Percentiles rank a stretch among this genome's conserved stretches.
phyloP scores from a whole-genome alignment of 1,140 invertebrate species.

The Muscidifurax raptorellus region DNA sequence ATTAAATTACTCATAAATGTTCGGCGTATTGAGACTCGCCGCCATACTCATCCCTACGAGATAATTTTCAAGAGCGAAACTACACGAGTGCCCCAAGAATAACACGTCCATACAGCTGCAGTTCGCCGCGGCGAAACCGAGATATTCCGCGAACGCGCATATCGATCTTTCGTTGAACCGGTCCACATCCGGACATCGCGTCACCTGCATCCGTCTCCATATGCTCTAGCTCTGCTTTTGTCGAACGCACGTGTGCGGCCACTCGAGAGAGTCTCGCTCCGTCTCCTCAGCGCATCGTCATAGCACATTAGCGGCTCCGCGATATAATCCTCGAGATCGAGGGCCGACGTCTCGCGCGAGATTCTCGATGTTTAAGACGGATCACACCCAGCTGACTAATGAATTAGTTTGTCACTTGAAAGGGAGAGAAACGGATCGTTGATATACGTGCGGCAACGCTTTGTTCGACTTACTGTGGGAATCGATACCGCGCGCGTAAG shows the following conservation, averaged over 20 bases:
- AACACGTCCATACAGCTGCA: not conserved
- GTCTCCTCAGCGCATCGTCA: not conserved
- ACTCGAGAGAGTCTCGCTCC: not conserved
- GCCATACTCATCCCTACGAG: no score
- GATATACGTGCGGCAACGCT: no score
- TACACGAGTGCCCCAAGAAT: not conserved
- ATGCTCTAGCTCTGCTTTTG: not conserved
- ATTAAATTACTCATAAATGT: not conserved
- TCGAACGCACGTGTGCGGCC: not conserved
- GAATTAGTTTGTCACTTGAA: not conserved
- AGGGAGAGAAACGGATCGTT: no score
- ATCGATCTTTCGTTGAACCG: constrained; percentile 8
- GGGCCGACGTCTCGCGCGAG: not conserved
- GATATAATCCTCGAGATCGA: constrained; percentile 21
- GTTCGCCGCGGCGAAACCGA: not conserved
- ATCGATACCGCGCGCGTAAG: no score
- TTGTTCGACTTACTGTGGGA: no score
- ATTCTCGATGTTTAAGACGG: not conserved
- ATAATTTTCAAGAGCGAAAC: no score
- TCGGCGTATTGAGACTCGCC: not conserved
- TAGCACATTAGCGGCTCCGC: constrained; percentile 5
- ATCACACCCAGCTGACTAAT: not conserved
- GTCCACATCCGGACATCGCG: not conserved
- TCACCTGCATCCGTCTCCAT: constrained; percentile 9
- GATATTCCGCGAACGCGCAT: not conserved